Conservation (phyloP, 2,797 vertebrate species). For the Triplophysa bombifrons region DNA sequence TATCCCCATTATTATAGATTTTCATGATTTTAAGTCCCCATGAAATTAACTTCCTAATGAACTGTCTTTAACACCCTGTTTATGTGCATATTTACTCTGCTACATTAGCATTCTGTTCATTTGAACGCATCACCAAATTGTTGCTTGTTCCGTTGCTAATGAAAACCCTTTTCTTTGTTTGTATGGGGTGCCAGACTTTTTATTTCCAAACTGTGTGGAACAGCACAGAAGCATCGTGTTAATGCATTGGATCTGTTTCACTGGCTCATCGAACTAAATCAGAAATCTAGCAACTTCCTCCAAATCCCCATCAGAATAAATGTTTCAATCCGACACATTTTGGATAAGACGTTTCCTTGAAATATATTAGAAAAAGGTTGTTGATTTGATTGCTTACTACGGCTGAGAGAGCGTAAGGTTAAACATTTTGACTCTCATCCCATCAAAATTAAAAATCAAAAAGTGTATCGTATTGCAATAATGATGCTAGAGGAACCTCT, state of each 20-base stretch:
- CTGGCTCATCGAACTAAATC: constrained; percentile 7
- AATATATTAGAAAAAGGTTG: constrained; percentile 11
- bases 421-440: constrained; percentile 14
- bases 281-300: background rate
- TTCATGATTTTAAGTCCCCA: background rate
- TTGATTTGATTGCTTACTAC: background rate
- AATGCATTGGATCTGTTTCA: constrained; percentile 15
- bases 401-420: background rate
- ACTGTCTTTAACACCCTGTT: background rate
- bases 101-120: background rate
- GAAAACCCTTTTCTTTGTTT: background rate
- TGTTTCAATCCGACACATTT: constrained; percentile 7
- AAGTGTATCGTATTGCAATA: constrained; percentile 11
- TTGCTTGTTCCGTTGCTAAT: background rate
- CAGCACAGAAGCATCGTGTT: background rate
- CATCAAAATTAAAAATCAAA: constrained; percentile 31
- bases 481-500: constrained; percentile 6
- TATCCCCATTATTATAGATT: background rate
- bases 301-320: constrained; percentile 10
- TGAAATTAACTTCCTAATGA: too few relatives aligned
- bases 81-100: background rate
- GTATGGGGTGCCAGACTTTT: constrained; percentile 10
- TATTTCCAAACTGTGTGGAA: background rate
- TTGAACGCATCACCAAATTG: background rate
- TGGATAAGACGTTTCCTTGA: constrained; percentile 6